Evolutionary conservation across 2,797 vertebrate genomes (phyloP).

Genomic region (Brotogeris chrysoptera): DNA sequence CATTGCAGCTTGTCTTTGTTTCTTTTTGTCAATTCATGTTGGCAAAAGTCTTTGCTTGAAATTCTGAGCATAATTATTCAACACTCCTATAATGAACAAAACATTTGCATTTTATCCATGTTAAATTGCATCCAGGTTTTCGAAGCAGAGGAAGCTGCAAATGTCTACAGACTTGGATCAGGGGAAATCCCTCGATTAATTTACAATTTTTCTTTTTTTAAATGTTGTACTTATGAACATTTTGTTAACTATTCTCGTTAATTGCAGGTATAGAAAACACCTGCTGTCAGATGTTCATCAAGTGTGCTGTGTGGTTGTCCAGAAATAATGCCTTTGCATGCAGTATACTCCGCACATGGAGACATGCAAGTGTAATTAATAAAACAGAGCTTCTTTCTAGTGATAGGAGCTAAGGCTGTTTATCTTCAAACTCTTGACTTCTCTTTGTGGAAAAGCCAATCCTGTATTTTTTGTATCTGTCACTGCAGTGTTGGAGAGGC

Average conservation of each 20-base stretch:
- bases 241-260: not conserved
- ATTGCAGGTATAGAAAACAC: not conserved
- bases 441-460: not conserved
- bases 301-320: not conserved
- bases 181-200: not conserved
- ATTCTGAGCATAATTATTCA: not conserved
- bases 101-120: not conserved
- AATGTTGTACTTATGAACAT: not conserved
- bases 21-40: not conserved
- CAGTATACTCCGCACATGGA: not conserved
- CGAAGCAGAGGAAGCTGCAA: not conserved
- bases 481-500: not conserved
- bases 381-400: not conserved
- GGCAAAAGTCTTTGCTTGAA: not conserved
- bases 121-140: slow-evolving; percentile 32
- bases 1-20: not conserved
- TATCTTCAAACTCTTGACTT: not conserved
- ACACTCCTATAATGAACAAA: not conserved
- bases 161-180: not conserved
- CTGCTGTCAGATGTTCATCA: not conserved
- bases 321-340: not conserved
- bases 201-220: not conserved
- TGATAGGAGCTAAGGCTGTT: not conserved
- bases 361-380: not conserved
- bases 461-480: not conserved